Evolutionary conservation across 2,113 vertebrate species (phyloP), one percentile per base, ranked within the genome.

Genomic region (Gambusia holbrooki): DNA sequence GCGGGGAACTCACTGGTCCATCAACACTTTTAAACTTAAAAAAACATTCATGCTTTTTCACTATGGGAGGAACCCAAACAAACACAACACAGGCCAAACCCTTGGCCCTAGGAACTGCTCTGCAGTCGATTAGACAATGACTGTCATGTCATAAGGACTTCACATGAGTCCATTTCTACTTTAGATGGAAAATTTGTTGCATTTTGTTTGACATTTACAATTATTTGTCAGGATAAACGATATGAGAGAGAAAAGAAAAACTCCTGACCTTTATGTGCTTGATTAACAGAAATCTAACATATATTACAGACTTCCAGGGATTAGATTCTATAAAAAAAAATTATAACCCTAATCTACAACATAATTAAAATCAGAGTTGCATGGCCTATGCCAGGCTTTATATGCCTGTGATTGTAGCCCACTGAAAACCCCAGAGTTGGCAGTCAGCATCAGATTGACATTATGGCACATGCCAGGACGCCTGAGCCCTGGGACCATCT

Each of bases 401-500:
- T 71, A 70, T 51, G 87, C 79, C 81, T 81, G 71, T 65, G 77
- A 87, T 89, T 84, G 75, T 28, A 54, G 28, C 60, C 84, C 90
- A 85, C 90, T 82, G 84, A 91, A 91, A 76, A 62, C 89, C 68
- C 64, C 13, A n/a, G 82, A 80, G 83, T 64, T 28, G 5, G 51
- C 48, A 84, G 83, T 79, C 77, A 60, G 74, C 83, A 76, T 83
- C 87, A 85, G 85, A 85, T 65, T 64, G 66, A 80, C 74, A 90
- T 92, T 90, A 87, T 84, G 74, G 77, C 81, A 74, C 79, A 84
- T 12, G 81, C 62, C 73, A 48, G 70, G 84, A 77, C 62, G 81
- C 78, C 77, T 5, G 80, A 84, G 87, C 85, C 82, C 22, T 8
- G 33, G 77, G 73, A 87, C 85, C 80, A 71, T 73, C 88, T 88